Evolutionary conservation across 2,888 invertebrate species (phyloP), one percentile per base, ranked within the genome.

Genomic region (Eilema sororculum): DNA sequence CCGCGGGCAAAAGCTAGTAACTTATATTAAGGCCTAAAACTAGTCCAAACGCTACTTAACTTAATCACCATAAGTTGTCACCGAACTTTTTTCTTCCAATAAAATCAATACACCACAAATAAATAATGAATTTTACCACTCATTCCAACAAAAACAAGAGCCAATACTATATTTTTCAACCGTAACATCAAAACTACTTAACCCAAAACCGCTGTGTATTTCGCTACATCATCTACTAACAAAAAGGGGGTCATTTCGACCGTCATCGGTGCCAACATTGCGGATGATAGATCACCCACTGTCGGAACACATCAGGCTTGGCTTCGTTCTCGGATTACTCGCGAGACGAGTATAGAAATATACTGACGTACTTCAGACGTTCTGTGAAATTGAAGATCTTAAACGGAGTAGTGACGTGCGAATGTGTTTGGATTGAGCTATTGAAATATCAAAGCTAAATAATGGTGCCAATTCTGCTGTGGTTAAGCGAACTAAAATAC

Each of bases 181-280:
- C 60, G 28, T 30, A 24, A 33, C 66, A 56, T 12, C 24, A 59
- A 37, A 70, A 62, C 33, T 46, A 70, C 37, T 56, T 68, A 68
- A 66, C 68, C 57, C 22, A 65, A 70, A 67, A 64, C 58, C 20
- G 58, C 46, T 52, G 12, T 52, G 58, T 37, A 72, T 69, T 65
- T 41, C 37, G 70, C 68, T 28, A 28, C 59, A 68, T 72, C 75
- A 75, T 68, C 64, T 64, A 70, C 64, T 62, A n/a, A 75, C 68
- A 77, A 73, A 80, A 79, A 73, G 71, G 70, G 65, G 79, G 79
- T 81, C 79, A 75, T 74, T 71, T 71, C 66, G 75, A 57, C 69
- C 69, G 61, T 52, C 72, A 71, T 69, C 63, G 71, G 22, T 75
- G 79, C 73, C 77, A 79, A 75, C 75, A 73, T 73, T 57, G 65